These are phyloP conservation scores for Tauraco hartlaubi DNA, from an alignment of 2,797 vertebrate species.

Conservation along the genomic window DNA sequence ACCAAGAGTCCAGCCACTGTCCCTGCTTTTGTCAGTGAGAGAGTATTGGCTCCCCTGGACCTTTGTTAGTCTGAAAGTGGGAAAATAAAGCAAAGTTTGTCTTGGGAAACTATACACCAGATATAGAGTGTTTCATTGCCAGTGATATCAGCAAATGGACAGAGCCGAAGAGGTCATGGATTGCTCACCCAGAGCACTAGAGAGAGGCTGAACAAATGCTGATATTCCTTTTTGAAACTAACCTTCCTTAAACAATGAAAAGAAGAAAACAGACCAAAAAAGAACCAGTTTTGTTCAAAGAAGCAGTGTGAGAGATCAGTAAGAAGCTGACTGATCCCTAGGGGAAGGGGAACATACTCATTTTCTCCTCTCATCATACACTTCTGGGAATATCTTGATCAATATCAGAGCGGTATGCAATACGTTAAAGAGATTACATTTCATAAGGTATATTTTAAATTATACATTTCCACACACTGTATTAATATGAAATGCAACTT, in stretches of 20 bases:
- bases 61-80: neutral
- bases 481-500: neutral
- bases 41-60: neutral
- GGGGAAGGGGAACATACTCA: neutral
- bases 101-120: neutral
- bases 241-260: neutral
- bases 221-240: neutral
- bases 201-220: neutral
- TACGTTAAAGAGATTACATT: neutral
- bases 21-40: accelerated
- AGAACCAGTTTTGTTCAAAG: neutral
- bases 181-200: neutral
- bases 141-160: neutral
- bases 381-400: neutral
- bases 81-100: neutral
- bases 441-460: constrained; percentile 1
- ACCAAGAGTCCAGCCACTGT: accelerated
- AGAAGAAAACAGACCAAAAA: neutral
- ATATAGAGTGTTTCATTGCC: neutral
- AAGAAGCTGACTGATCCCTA: neutral
- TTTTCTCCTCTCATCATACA: neutral
- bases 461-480: neutral
- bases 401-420: neutral
- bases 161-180: neutral
- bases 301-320: neutral